phyloP scores from a whole-genome alignment of 2,888 invertebrate genomes.

The Pristionchus maxplancki region DNA sequence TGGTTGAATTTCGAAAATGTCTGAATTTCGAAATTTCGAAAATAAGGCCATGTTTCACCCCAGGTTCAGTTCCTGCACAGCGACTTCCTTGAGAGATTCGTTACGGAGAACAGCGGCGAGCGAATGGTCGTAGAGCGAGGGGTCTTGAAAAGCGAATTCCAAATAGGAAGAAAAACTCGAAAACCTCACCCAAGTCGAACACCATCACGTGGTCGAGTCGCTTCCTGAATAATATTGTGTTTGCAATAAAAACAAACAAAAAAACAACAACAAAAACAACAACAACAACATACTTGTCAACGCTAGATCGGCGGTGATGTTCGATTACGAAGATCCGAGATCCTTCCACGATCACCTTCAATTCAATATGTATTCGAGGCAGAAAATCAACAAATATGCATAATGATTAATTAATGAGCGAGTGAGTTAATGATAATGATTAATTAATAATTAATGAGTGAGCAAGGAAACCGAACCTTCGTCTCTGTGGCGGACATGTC shows the following conservation, averaged over 20 bases:
- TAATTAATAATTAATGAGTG: too few species aligned
- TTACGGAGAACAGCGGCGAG: not conserved
- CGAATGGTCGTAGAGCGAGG: not conserved
- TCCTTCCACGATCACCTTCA: not conserved
- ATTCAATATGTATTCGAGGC: not conserved
- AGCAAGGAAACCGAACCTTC: too few species aligned
- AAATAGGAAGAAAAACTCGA: not conserved
- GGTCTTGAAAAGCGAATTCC: not conserved
- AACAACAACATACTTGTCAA: too few species aligned
- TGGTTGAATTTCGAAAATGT: too few species aligned
- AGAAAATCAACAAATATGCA: too few species aligned
- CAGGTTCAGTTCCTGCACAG: not conserved
- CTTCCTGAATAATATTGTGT: not conserved
- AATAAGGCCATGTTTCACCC: too few species aligned
- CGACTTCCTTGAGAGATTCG: not conserved
- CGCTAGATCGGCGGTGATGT: not conserved
- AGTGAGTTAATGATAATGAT: too few species aligned
- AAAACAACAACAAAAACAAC: too few species aligned
- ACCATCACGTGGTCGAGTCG: not conserved
- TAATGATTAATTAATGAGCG: too few species aligned
- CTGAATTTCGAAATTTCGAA: too few species aligned
- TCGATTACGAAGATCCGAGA: not conserved
- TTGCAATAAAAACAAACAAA: too few species aligned
- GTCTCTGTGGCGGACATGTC: too few species aligned
- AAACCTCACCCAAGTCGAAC: not conserved